A percentile compares a stretch with the other conserved stretches of the same genome.
Evolutionary conservation across 2,888 invertebrate genomes (phyloP).

Genomic region (Spicauda simplicius): DNA sequence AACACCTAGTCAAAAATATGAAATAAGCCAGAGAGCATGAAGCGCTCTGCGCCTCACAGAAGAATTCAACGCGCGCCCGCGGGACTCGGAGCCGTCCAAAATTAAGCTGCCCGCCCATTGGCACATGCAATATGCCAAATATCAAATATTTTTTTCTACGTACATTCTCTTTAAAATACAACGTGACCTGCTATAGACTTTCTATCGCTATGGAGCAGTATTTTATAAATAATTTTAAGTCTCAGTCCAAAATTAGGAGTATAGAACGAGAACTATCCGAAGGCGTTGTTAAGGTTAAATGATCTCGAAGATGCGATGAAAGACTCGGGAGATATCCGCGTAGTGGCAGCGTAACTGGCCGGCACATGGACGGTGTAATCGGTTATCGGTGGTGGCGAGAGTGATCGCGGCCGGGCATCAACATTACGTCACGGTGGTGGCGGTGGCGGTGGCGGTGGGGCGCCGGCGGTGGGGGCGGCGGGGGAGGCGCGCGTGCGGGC

Average conservation of each 20-base stretch:
- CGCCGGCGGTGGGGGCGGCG: constrained; percentile 40
- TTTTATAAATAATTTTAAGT: no score
- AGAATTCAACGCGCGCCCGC: constrained; percentile 56
- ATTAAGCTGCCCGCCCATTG: no score
- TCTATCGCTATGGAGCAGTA: no score
- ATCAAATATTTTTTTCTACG: no score
- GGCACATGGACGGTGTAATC: constrained; percentile 52
- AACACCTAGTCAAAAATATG: no score
- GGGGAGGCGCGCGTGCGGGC: constrained; percentile 46
- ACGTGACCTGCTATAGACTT: no score
- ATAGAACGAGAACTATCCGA: background rate
- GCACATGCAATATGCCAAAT: no score
- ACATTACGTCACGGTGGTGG: no score
- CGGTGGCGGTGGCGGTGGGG: constrained; percentile 46
- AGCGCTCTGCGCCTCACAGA: constrained; percentile 43
- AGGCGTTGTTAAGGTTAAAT: background rate
- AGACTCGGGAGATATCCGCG: background rate
- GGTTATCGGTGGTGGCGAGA: constrained; percentile 61
- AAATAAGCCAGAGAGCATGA: background rate
- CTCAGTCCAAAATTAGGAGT: no score
- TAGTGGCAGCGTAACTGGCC: constrained; percentile 23
- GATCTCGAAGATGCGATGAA: constrained; percentile 2
- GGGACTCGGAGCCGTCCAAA: background rate
- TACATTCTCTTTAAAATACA: no score
- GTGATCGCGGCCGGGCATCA: no score